phyloP scores from a whole-genome alignment of 2,888 invertebrate genomes.

The Aspidapion aeneum region DNA sequence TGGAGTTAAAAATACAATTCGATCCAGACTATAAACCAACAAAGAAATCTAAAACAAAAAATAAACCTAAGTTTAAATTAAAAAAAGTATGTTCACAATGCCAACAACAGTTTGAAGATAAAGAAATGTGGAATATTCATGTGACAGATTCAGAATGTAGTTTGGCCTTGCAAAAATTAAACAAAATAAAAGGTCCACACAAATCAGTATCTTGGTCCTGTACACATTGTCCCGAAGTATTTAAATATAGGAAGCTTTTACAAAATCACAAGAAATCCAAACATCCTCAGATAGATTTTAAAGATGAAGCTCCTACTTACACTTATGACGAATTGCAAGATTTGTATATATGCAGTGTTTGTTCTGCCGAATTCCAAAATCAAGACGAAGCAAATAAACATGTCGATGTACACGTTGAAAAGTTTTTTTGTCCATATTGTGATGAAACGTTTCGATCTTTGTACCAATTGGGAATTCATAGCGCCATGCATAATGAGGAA shows the following conservation, averaged over 20 bases:
- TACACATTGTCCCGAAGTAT: conserved; percentile 18
- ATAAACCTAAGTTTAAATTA: background rate
- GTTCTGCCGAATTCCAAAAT: conserved; percentile 35
- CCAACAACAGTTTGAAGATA: conserved; percentile 10
- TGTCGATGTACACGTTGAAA: conserved; percentile 10
- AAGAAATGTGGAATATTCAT: conserved; percentile 10
- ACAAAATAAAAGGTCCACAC: background rate
- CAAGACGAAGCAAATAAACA: conserved; percentile 25
- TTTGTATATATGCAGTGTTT: conserved; percentile 36
- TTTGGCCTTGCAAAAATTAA: background rate
- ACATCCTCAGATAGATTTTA: conserved; percentile 8
- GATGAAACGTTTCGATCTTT: conserved; percentile 11
- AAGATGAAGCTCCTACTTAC: conserved; percentile 29
- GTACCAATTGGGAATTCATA: conserved; percentile 21
- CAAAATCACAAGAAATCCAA: conserved; percentile 13
- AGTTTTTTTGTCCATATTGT: conserved; percentile 13
- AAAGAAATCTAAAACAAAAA: conserved; percentile 3
- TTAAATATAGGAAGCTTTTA: conserved; percentile 13
- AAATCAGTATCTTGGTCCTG: conserved; percentile 9
- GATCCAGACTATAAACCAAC: background rate
- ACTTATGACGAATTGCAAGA: conserved; percentile 36
- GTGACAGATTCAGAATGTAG: conserved; percentile 2
- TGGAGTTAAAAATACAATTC: background rate
- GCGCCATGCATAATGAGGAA: conserved; percentile 15
- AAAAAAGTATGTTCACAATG: conserved; percentile 8